These are phyloP conservation scores for Sceliomorpha sp. DNA, from an alignment of 2,888 invertebrate species.

Conservation along the genomic window DNA sequence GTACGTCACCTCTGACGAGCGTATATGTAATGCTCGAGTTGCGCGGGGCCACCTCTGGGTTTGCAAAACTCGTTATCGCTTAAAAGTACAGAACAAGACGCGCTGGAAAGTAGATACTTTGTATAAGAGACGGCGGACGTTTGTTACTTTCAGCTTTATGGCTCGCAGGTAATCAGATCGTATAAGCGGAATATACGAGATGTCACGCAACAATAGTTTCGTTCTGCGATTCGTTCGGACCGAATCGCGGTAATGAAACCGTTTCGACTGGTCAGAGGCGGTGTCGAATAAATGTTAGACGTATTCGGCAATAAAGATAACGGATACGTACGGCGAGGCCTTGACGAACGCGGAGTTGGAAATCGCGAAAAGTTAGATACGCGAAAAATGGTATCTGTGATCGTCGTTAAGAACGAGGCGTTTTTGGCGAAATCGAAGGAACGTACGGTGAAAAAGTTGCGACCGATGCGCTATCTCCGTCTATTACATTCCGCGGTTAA, in stretches of 20 bases:
- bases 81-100: conserved; percentile 65
- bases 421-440: background rate
- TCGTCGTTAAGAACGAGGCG: conserved; percentile 10
- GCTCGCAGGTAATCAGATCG: conserved; percentile 49
- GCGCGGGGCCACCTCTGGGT: conserved; percentile 33
- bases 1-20: conserved; percentile 37
- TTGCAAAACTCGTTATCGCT: conserved; percentile 67
- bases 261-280: conserved; percentile 43
- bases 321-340: conserved; percentile 14
- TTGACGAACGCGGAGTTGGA: conserved; percentile 10
- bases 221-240: conserved; percentile 40
- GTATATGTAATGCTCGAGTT: conserved; percentile 38
- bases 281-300: conserved; percentile 27
- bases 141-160: conserved; percentile 62
- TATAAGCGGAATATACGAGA: conserved; percentile 49
- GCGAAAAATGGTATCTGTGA: conserved; percentile 8
- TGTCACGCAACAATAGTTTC: conserved; percentile 51
- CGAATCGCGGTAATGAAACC: conserved; percentile 53
- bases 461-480: background rate
- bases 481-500: background rate
- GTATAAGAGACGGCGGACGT: conserved; percentile 63
- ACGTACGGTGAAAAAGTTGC: too few relatives aligned
- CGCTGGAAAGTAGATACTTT: conserved; percentile 67
- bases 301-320: conserved; percentile 32
- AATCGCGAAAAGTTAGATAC: conserved; percentile 1